phyloP scores from a whole-genome alignment of 2,113 vertebrate genomes.

The Podocnemis expansa region DNA sequence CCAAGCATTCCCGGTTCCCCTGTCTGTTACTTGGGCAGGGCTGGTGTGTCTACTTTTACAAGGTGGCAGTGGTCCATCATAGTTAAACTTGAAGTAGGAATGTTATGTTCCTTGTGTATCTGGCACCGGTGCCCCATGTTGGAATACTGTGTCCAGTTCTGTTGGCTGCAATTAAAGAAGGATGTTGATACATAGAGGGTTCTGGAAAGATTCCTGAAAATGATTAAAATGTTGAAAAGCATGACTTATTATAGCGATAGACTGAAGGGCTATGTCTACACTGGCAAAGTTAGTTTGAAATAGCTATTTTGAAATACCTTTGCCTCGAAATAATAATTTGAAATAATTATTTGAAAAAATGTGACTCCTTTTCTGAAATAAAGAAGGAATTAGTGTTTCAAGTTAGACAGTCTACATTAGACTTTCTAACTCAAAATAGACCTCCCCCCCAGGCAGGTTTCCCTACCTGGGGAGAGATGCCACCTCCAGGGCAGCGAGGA shows the following conservation, averaged over 20 bases:
- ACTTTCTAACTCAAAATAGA: too few species aligned
- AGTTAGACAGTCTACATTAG: too few species aligned
- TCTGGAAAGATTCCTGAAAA: background rate
- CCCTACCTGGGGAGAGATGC: too few species aligned
- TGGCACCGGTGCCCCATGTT: background rate
- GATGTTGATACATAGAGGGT: background rate
- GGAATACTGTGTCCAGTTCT: background rate
- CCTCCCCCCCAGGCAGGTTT: too few species aligned
- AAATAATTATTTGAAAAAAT: too few species aligned
- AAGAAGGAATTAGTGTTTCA: too few species aligned
- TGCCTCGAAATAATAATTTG: too few species aligned
- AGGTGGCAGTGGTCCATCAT: background rate
- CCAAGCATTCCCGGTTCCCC: background rate
- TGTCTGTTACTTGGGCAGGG: background rate
- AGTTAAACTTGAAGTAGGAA: background rate
- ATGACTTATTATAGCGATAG: background rate
- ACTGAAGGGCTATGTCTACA: too few species aligned
- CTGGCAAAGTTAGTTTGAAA: too few species aligned
- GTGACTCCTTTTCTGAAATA: too few species aligned
- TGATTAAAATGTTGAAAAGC: background rate
- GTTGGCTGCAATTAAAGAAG: background rate
- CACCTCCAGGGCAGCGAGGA: too few species aligned
- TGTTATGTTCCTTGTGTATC: background rate
- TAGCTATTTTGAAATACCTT: too few species aligned
- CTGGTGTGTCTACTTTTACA: fast-evolving